A percentile compares a stretch with the other conserved stretches of the same genome.
Conservation (phyloP, 1,140 invertebrate genomes). For the Doryteuthis pealeii region DNA sequence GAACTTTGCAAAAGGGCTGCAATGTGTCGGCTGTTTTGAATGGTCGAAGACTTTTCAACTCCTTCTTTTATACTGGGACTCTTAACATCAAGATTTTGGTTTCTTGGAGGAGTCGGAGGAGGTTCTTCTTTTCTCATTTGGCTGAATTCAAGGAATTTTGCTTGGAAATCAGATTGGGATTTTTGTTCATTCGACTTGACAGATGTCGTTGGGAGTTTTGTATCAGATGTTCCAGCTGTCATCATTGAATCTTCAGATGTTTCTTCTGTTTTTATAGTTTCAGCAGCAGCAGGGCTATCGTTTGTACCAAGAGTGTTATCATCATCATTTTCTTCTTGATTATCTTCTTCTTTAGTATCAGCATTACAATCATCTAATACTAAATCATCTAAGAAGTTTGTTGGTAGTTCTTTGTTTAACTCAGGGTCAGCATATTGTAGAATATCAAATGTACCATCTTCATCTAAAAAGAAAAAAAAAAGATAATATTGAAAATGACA, state of each 20-base stretch:
- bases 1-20: constrained; percentile 42
- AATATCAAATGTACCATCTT: constrained; percentile 89
- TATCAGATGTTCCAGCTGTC: constrained; percentile 14
- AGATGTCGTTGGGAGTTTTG: not conserved
- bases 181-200: constrained; percentile 26
- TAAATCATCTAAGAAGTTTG: constrained; percentile 61
- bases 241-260: constrained; percentile 17
- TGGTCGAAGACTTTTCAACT: constrained; percentile 55
- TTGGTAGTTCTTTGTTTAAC: constrained; percentile 68
- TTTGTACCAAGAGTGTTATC: constrained; percentile 23
- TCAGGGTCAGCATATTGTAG: constrained; percentile 91
- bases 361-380: constrained; percentile 49
- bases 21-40: constrained; percentile 33
- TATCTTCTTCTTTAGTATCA: constrained; percentile 15
- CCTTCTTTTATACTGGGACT: not conserved
- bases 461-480: constrained; percentile 65
- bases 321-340: constrained; percentile 24
- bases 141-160: constrained; percentile 62
- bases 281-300: not conserved
- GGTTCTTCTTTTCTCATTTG: constrained; percentile 39
- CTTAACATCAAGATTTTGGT: not conserved
- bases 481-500: too few relatives aligned
- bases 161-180: constrained; percentile 48
- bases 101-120: constrained; percentile 2
- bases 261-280: constrained; percentile 33